Evolutionary conservation across 2,113 vertebrate species (phyloP), one percentile per base, ranked within the genome.

Genomic region (Argyrosomus japonicus): DNA sequence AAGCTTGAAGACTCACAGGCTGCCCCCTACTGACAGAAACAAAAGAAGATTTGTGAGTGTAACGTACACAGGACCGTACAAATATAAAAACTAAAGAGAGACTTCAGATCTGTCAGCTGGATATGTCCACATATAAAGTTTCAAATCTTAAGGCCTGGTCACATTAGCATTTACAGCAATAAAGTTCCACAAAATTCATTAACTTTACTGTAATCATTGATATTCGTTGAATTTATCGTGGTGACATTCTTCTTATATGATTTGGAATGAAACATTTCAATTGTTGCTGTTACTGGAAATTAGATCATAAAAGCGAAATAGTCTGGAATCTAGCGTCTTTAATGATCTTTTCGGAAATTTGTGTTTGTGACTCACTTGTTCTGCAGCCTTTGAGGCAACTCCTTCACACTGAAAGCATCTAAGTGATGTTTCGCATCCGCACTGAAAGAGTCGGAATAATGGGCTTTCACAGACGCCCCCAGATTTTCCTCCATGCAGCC

Each of bases 361-460:
- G 43, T n/a, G 18, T 82, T 36, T 29, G 6, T 81, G 71, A 88
- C 88, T 72, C 75, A 93, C 89, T 79, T 90, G 86, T 83, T 79
- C 5, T 60, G 56, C 6, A 93, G 79, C 18, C 36, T 86, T 1
- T 25, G 62, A 32, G 48, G 74, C 32, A 87, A 48, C 61, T 68
- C 71, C 3, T 83, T 77, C 43, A 27, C 23, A 78, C 21, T 6
- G n/a, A 83, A 82, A 61, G 45, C 6, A 0, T 3, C 19, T 0
- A 29, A 27, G 45, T 47, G 48, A 2, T 1, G n/a, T 12, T 13
- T 69, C 11, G 0, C 25, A 48, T 88, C 84, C 2, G 15, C 3
- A 1, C 51, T 47, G 54, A 86, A 14, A 2, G 18, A 19, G 5
- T 82, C 27, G 0, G 58, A 57, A 50, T 92, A 92, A 43, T 29